Evolutionary conservation across 2,113 vertebrate genomes (phyloP), one percentile per base, ranked within the genome.

Genomic region (Pleuronectes platessa): DNA sequence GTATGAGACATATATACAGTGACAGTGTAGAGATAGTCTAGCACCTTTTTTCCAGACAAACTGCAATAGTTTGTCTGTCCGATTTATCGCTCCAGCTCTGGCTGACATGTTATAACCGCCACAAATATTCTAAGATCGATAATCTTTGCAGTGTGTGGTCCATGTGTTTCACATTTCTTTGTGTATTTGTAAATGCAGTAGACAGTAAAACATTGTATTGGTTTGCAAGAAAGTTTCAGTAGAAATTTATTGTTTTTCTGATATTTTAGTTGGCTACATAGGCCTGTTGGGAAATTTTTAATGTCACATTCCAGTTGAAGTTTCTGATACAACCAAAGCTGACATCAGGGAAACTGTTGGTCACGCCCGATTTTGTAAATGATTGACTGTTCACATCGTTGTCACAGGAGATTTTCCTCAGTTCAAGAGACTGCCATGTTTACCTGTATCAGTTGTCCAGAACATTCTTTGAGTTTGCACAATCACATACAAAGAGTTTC

Each of bases 391-490:
- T 18, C 60, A 51, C 47, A 10, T 24, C 12, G 26, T 31, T 68
- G 49, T 56, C 63, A 62, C 24, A 42, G 9, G 47, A 67, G 27
- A 56, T 61, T 64, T 63, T 53, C n/a, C 53, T 42, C 11, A 10
- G 37, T 64, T 45, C 15, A 27, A 15, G 13, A 35, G 53, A 60
- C 55, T 13, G 2, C 20, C 40, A 12, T 42, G 40, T 42, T 42
- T 42, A 42, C 40, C 40, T 42, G 40, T 42, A 17, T 53, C 49
- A 47, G 64, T 79, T 76, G 64, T 82, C 67, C 66, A 77, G 59
- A 71, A 5, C 65, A 60, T 3, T 26, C 35, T 53, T 49, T 49
- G 3, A 60, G 51, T 79, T 76, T 72, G 40, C 40, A 42, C 40
- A 42, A 42, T 13, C 40, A 42, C 40, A 12, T 42, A 42, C 40